Conservation (phyloP, 2,797 vertebrate genomes). For the Allobates femoralis region DNA sequence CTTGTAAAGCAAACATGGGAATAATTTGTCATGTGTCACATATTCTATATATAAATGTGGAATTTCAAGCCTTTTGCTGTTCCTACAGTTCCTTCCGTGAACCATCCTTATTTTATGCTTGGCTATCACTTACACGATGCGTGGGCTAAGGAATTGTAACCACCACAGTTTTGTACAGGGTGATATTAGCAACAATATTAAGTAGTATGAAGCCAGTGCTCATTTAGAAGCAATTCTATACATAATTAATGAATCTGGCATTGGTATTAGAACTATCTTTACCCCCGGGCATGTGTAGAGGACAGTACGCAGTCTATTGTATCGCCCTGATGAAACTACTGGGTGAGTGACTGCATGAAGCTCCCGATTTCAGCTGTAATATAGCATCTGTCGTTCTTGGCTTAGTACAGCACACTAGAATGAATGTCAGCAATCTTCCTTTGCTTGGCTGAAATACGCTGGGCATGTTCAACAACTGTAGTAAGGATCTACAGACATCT, state of each 20-base stretch:
- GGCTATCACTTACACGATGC: conserved; percentile 57
- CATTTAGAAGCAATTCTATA: not conserved
- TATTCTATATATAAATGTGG: conserved; percentile 63
- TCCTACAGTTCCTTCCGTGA: conserved; percentile 63
- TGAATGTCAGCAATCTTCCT: conserved; percentile 85
- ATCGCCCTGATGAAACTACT: conserved; percentile 70
- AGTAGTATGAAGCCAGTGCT: not conserved
- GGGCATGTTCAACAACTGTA: conserved; percentile 92
- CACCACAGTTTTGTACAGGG: conserved; percentile 8
- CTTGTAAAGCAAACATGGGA: conserved; percentile 63
- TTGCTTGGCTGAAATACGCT: conserved; percentile 81
- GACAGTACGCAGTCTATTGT: conserved; percentile 60
- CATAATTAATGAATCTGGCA: conserved; percentile 53
- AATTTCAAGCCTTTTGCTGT: conserved; percentile 66
- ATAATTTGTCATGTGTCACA: conserved; percentile 56
- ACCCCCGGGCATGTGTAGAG: conserved; percentile 54
- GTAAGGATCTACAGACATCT: conserved; percentile 85
- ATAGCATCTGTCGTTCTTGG: conserved; percentile 92
- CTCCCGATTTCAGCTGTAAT: conserved; percentile 81
- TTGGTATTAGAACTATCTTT: conserved; percentile 49
- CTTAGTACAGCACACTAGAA: conserved; percentile 78
- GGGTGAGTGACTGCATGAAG: conserved; percentile 77
- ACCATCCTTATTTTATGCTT: conserved; percentile 53
- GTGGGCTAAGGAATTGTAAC: conserved; percentile 46
- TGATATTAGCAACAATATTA: not conserved